Conservation (phyloP, 2,113 vertebrate species). For the Rhinogobius similis region DNA sequence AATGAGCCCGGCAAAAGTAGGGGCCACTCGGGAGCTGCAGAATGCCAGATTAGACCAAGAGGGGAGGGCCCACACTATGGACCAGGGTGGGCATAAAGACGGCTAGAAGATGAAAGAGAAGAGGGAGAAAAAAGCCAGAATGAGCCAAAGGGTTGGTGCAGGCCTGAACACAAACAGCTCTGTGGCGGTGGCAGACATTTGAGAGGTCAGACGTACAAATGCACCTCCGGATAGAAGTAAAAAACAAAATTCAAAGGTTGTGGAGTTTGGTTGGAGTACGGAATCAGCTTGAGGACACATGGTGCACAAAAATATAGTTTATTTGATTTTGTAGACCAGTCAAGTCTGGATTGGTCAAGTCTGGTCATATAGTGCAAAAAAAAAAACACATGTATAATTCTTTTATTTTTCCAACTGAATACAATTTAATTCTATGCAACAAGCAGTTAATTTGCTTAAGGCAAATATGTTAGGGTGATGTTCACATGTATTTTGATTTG, state of each 20-base stretch:
- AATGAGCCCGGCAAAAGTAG: constrained; percentile 39
- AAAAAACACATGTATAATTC: too few relatives aligned
- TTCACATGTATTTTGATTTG: too few relatives aligned
- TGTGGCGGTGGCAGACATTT: constrained; percentile 40
- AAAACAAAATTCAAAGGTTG: constrained; percentile 2
- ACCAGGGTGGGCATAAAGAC: constrained; percentile 33
- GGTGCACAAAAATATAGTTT: background rate
- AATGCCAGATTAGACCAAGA: constrained; percentile 42
- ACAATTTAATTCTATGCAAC: too few relatives aligned
- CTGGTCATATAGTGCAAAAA: background rate
- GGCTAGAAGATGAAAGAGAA: constrained; percentile 53
- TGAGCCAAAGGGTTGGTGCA: constrained; percentile 28
- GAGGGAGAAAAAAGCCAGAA: constrained; percentile 22
- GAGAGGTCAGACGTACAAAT: constrained; percentile 16
- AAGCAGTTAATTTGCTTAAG: too few relatives aligned
- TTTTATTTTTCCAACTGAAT: too few relatives aligned
- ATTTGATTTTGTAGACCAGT: too few relatives aligned
- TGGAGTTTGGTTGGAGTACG: background rate
- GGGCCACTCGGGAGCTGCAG: constrained; percentile 43
- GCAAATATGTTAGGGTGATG: too few relatives aligned
- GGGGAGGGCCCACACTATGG: constrained; percentile 13
- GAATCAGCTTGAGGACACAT: background rate
- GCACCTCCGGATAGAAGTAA: background rate
- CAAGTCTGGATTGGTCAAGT: too few relatives aligned
- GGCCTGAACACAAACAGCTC: constrained; percentile 34